Conservation (phyloP, 2,113 vertebrate species). For the Megaceryle maxima region DNA sequence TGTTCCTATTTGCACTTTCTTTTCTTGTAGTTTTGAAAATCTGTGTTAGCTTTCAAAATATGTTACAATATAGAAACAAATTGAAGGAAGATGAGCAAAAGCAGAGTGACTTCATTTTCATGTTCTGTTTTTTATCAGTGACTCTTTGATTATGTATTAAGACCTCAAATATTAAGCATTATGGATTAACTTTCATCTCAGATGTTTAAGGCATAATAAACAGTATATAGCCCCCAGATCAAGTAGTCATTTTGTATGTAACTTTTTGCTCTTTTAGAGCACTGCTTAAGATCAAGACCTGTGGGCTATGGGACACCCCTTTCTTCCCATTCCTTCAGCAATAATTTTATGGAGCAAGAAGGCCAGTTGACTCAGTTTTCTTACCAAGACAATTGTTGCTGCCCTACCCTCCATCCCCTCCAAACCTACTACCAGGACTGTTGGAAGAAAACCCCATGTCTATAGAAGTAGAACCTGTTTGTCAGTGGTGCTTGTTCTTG, state of each 20-base stretch:
- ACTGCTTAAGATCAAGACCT: background rate
- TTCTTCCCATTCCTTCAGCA: background rate
- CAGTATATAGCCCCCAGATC: background rate
- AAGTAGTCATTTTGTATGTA: background rate
- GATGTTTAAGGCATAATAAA: background rate
- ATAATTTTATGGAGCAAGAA: background rate
- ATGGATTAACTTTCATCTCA: background rate
- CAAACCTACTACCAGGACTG: background rate
- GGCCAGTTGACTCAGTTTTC: background rate
- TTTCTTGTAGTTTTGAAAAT: background rate
- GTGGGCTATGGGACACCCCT: no score
- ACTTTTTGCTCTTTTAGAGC: background rate
- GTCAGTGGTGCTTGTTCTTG: background rate
- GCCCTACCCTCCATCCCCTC: background rate
- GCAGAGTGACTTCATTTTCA: background rate
- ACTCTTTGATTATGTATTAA: background rate
- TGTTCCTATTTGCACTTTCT: background rate
- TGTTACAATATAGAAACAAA: background rate
- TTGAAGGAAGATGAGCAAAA: background rate
- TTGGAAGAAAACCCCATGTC: background rate
- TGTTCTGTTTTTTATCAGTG: background rate
- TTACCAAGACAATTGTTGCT: background rate
- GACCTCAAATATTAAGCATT: background rate
- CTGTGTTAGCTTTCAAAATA: background rate
- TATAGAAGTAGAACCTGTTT: background rate